Evolutionary conservation across 1,140 invertebrate species (phyloP), one percentile per base, ranked within the genome.

Genomic region (Drosophila bocqueti): DNA sequence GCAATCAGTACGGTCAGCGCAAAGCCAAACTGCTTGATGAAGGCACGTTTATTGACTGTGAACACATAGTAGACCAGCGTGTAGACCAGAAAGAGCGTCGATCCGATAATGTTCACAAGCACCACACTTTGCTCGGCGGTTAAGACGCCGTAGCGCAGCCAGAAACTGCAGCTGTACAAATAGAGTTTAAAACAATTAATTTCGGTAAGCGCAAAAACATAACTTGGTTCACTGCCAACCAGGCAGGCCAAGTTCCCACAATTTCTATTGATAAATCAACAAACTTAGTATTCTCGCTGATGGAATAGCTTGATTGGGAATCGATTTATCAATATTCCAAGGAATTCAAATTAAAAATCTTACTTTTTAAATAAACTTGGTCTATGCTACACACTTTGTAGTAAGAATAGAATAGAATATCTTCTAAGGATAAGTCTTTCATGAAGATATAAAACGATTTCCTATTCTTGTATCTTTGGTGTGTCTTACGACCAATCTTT

Each of bases 91-190:
- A 96, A 95, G 26, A 96, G 93, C 59, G 93, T 81, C 3, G 94
- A 83, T 15, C 96, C 96, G 83, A 96, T 94, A 40, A 94, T 86
- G 85, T 96, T 96, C 11, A 96, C 96, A 58, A 95, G 91, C 26
- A 95, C 94, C 52, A 96, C 85, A 58, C 95, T 95, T 15, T 83
- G 90, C 85, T 96, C 96, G 57, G 93, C 89, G 52, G 95, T 95
- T 64, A 96, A 87, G 52, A 95, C 92, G n/a, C 96, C 96, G 93
- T 96, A 96, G 68, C 94, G 93, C n/a, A 96, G 73, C 96, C 96
- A 96, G 49, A 96, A 93, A 82, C 94, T 91, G 52, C 92, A 93
- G 43, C 83, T 92, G 83, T 79, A 16, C 36, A 77, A 83, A 81
- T 62, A 81, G 57, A 29, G 9, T 38, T 55, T 11, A 52, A 34